Base-by-base conservation (phyloP, 2,888 invertebrate genomes). In the Diaperis boleti region DNA sequence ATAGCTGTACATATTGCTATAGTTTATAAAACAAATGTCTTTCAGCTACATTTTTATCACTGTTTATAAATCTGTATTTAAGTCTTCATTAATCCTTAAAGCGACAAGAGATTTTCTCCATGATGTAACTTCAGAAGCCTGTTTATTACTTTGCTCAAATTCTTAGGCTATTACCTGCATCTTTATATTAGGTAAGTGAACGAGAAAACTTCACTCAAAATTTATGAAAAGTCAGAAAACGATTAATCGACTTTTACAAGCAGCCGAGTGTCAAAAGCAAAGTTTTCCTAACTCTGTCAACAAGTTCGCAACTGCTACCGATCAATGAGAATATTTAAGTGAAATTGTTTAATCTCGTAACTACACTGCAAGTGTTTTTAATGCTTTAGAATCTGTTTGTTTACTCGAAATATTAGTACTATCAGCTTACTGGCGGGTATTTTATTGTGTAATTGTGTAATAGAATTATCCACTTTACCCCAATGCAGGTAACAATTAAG, bases 401-500 rank as follows among this genome's bases (percentile, higher is more conserved):
- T n/a, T n/a, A n/a, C n/a, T n/a, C n/a, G n/a, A n/a, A n/a, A n/a
- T n/a, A n/a, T n/a, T n/a, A n/a, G n/a, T n/a, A n/a, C n/a, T n/a
- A n/a, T n/a, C n/a, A n/a, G n/a, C n/a, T n/a, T n/a, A n/a, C n/a
- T n/a, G n/a, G n/a, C n/a, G n/a, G n/a, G n/a, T n/a, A n/a, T n/a
- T n/a, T n/a, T n/a, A n/a, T n/a, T n/a, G n/a, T n/a, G n/a, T n/a
- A n/a, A n/a, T n/a, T n/a, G n/a, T n/a, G n/a, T n/a, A n/a, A n/a
- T n/a, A n/a, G n/a, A n/a, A n/a, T n/a, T n/a, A n/a, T n/a, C n/a
- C n/a, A n/a, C n/a, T n/a, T n/a, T n/a, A n/a, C n/a, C n/a, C n/a
- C n/a, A n/a, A n/a, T n/a, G n/a, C n/a, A n/a, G n/a, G n/a, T n/a
- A 52, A 52, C 52, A 39, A 52, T 52, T 52, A 52, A 39, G 26